Evolutionary conservation across 2,797 vertebrate genomes (phyloP), one percentile per base, ranked within the genome.

Genomic region (Pantherophis alleghaniensis): DNA sequence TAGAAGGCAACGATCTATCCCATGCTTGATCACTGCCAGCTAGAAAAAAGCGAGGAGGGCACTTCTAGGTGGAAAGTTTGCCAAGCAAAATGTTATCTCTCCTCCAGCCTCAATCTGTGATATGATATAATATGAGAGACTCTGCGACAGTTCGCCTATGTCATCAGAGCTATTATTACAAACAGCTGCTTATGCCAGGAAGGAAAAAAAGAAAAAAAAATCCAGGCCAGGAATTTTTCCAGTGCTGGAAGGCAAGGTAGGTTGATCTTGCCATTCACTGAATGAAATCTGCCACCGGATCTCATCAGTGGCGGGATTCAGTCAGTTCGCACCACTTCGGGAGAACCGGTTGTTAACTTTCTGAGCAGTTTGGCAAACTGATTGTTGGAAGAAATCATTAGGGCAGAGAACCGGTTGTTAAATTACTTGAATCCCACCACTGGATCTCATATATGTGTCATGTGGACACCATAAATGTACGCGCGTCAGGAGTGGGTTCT

Each of bases 201-300:
- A n/a, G 28, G 5, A 3, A 28, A 10, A 1, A 9, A 11, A 2
- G 0, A 0, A 22, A 11, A 32, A 22, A 14, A 18, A 20, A 57
- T 26, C 66, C 53, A 37, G 51, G 11, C 2, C 63, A 37, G 18
- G 51, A 55, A 22, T 74, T 37, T 18, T 74, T 26, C 13, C 28
- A 42, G n/a, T 22, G 51, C 2, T 32, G 5, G 18, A 10, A 20
- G 55, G 86, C 7, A 6, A 9, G 14, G 14, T 26, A 7, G 24
- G 59, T 14, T 66, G 10, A 66, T 10, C 26, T 28, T 51, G 42
- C 7, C 26, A 16, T 61, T 63, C 47, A 16, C 18, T 18, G 59
- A 66, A 89, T 66, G 24, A 51, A 89, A 63, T 63, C 10, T 28
- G 47, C 28, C 20, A 3, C 26, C 14, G 18, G 14, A 37, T 51